These are phyloP conservation scores for Octonoba sinensis DNA, from an alignment of 2,888 invertebrate species.

Conservation along the genomic window DNA sequence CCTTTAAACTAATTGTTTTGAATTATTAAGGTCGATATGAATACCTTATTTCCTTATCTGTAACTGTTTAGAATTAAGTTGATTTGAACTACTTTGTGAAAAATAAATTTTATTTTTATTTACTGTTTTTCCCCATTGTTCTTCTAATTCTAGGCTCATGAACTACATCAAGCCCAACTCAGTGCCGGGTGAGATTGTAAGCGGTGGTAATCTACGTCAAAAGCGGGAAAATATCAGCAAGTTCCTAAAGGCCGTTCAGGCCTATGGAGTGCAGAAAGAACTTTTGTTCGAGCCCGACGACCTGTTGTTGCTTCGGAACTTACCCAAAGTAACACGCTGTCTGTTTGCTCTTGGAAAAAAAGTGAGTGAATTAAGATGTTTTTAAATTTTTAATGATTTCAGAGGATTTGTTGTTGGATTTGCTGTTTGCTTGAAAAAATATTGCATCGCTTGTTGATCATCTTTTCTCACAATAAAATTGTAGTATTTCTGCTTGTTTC, in stretches of 20 bases:
- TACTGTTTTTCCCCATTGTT: neutral
- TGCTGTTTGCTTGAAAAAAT: no score
- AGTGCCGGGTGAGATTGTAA: slow-evolving; percentile 65
- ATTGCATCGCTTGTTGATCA: no score
- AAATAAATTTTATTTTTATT: no score
- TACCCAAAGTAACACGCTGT: slow-evolving; percentile 67
- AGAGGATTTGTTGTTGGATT: no score
- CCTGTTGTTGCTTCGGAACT: slow-evolving; percentile 66
- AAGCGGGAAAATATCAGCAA: slow-evolving; percentile 71
- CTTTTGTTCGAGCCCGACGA: slow-evolving; percentile 67
- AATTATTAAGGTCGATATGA: no score
- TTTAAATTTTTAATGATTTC: no score
- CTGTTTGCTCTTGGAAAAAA: slow-evolving; percentile 67
- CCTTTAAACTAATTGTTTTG: no score
- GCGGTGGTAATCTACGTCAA: slow-evolving; percentile 64
- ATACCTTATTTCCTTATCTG: no score
- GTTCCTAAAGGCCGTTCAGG: slow-evolving; percentile 71
- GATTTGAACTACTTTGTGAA: no score
- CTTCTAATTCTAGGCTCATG: slow-evolving; percentile 65
- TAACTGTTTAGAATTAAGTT: no score
- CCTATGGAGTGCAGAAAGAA: slow-evolving; percentile 66
- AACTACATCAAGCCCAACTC: slow-evolving; percentile 66
- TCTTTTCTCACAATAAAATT: no score
- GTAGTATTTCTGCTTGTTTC: no score
- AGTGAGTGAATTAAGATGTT: slow-evolving; percentile 55